A percentile compares a stretch with the other conserved stretches of the same genome.
phyloP scores from a whole-genome alignment of 2,888 invertebrate genomes.

The Gastrophysa polygoni region DNA sequence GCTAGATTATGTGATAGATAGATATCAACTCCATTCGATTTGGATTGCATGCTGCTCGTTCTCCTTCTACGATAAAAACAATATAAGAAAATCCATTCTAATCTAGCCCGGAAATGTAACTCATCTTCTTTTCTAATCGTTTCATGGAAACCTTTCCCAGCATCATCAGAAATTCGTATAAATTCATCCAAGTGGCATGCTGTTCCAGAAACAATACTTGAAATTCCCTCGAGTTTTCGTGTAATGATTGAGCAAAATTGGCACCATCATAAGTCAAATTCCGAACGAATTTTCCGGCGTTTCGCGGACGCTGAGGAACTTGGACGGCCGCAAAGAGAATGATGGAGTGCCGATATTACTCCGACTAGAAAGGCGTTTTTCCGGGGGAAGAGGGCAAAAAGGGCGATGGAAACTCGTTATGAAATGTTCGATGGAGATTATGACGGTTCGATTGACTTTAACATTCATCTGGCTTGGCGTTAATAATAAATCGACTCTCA shows the following conservation, averaged over 20 bases:
- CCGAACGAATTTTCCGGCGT: constrained; percentile 23
- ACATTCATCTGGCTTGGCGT: constrained; percentile 39
- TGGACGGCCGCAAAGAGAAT: constrained; percentile 24
- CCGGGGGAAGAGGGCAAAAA: constrained; percentile 24
- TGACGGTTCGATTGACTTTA: constrained; percentile 40
- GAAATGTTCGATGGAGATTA: constrained; percentile 36
- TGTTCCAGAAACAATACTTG: too few relatives aligned
- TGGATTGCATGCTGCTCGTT: too few relatives aligned
- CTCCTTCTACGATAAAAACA: too few relatives aligned
- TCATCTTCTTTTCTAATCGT: too few relatives aligned
- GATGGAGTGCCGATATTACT: constrained; percentile 33
- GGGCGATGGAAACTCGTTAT: constrained; percentile 2
- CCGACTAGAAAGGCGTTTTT: constrained; percentile 21
- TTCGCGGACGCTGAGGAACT: constrained; percentile 12
- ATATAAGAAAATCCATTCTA: too few relatives aligned
- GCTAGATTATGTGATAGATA: too few relatives aligned
- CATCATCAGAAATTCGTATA: too few relatives aligned
- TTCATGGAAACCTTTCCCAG: too few relatives aligned
- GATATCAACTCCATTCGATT: too few relatives aligned
- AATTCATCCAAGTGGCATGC: too few relatives aligned
- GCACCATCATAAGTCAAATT: constrained; percentile 26
- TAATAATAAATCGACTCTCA: constrained; percentile 37
- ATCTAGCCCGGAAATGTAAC: too few relatives aligned
- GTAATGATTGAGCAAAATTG: constrained; percentile 23
- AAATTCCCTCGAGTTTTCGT: neutral